Conservation (phyloP, 2,888 invertebrate genomes). For the Acleris cristana region DNA sequence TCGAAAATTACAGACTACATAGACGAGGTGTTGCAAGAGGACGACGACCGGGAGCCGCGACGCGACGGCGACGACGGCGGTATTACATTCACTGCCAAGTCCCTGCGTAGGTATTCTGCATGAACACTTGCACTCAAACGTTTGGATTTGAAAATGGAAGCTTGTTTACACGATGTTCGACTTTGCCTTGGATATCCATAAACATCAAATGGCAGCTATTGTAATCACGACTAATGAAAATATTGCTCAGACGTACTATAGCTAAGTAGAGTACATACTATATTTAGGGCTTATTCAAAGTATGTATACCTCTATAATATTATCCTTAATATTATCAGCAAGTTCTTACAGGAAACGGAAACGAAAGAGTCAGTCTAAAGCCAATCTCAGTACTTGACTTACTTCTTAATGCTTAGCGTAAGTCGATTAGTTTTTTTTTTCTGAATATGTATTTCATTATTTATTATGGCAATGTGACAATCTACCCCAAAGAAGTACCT, state of each 20-base stretch:
- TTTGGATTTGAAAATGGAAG: conserved; percentile 70
- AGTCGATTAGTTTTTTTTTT: no score
- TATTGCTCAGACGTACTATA: neutral
- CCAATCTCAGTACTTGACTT: no score
- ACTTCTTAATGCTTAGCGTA: no score
- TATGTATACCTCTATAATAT: no score
- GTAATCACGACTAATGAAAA: neutral
- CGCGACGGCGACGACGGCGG: conserved; percentile 90
- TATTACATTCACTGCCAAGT: conserved; percentile 95
- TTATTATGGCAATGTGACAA: no score
- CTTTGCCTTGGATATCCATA: conserved; percentile 10
- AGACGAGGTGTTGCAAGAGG: conserved; percentile 90
- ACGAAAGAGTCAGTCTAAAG: no score
- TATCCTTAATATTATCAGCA: no score
- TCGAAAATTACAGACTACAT: conserved; percentile 87
- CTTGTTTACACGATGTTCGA: neutral
- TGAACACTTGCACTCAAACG: conserved; percentile 57
- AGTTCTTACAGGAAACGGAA: no score
- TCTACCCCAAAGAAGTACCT: no score
- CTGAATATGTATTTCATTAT: no score
- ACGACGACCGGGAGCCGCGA: conserved; percentile 79
- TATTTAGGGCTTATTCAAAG: no score
- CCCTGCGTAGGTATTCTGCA: conserved; percentile 90
- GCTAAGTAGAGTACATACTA: neutral
- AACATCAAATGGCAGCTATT: neutral